These are phyloP conservation scores for Ptiloglossa arizonensis DNA, from an alignment of 1,140 invertebrate genomes.

Conservation along the genomic window DNA sequence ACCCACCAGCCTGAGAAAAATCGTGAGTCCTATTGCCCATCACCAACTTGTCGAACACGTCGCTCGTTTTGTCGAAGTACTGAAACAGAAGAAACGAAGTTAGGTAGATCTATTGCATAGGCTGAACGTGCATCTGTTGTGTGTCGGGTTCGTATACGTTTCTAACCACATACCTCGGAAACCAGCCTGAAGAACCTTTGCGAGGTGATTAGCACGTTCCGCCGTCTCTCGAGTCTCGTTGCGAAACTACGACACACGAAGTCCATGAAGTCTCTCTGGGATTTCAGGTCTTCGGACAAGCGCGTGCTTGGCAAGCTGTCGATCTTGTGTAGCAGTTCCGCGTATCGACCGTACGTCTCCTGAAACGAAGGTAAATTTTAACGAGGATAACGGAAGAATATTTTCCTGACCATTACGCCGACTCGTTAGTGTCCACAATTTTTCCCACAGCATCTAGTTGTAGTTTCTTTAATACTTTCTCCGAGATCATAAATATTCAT, in stretches of 20 bases:
- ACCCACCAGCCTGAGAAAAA: constrained; percentile 82
- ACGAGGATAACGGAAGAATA: not conserved
- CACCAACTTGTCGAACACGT: constrained; percentile 86
- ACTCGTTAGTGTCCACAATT: too few relatives aligned
- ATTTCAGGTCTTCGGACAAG: constrained; percentile 84
- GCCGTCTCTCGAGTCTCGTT: constrained; percentile 87
- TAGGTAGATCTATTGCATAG: too few relatives aligned
- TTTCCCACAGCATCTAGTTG: too few relatives aligned
- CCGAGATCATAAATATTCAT: too few relatives aligned
- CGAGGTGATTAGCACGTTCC: constrained; percentile 90
- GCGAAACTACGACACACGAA: constrained; percentile 91
- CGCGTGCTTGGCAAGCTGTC: constrained; percentile 82
- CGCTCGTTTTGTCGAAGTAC: constrained; percentile 86
- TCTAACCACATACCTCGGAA: constrained; percentile 83
- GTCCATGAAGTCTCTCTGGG: constrained; percentile 90
- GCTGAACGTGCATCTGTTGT: too few relatives aligned
- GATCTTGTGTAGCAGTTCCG: constrained; percentile 88
- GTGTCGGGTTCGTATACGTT: too few relatives aligned
- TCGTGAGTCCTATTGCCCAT: constrained; percentile 83
- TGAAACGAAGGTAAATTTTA: constrained; percentile 55
- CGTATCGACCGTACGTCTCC: constrained; percentile 89
- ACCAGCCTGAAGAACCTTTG: constrained; percentile 89
- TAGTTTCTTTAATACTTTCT: too few relatives aligned
- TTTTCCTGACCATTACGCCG: too few relatives aligned
- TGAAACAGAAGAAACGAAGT: constrained; percentile 62